These are phyloP conservation scores for Lissocephala sabroskyi DNA, from an alignment of 2,888 invertebrate species.

Conservation along the genomic window DNA sequence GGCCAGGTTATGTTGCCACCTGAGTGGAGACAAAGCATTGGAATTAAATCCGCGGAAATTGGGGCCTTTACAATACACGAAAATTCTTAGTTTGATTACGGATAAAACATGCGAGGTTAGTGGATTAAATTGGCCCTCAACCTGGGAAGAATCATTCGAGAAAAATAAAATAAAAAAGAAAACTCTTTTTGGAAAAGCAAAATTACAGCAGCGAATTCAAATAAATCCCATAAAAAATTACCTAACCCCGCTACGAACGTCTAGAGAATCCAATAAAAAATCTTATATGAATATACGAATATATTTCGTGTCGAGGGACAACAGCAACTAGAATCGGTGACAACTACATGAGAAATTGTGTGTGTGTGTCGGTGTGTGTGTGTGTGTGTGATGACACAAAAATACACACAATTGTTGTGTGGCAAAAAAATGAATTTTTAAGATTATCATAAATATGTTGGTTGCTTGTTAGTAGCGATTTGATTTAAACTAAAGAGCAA, in stretches of 20 bases:
- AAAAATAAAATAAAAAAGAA: too few species aligned
- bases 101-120: too few species aligned
- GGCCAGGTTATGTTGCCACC: conserved; percentile 71
- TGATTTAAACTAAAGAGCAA: conserved; percentile 42
- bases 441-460: not conserved
- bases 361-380: too few species aligned
- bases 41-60: too few species aligned
- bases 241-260: conserved; percentile 1
- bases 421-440: not conserved
- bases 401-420: too few species aligned
- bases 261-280: conserved; percentile 6
- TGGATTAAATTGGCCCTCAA: too few species aligned
- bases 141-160: too few species aligned
- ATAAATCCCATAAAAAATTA: conserved; percentile 4
- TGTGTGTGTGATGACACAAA: too few species aligned
- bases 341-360: too few species aligned
- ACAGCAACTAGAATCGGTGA: too few species aligned
- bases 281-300: not conserved
- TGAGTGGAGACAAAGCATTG: conserved; percentile 19
- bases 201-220: conserved; percentile 32
- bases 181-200: conserved; percentile 23
- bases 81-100: too few species aligned
- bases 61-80: too few species aligned
- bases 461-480: conserved; percentile 12
- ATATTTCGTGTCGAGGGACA: not conserved